Conservation (phyloP, 2,888 invertebrate genomes). For the Ganaspis brasiliensis region DNA sequence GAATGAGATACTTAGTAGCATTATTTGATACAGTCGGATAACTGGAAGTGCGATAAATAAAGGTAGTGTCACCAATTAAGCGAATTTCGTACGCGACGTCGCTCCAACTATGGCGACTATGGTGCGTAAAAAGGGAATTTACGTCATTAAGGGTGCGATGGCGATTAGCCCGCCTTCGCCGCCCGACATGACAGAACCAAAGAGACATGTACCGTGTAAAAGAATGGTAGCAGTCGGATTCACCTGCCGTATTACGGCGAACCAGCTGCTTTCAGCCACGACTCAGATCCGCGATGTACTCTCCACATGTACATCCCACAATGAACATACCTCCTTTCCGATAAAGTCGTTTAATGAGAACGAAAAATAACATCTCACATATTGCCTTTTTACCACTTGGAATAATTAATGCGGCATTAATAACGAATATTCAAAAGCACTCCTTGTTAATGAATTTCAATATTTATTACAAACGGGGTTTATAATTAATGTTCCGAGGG, state of each 20-base stretch:
- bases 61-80: conserved; percentile 75
- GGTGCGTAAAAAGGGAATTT: conserved; percentile 62
- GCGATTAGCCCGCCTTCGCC: conserved; percentile 72
- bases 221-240: conserved; percentile 69
- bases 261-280: conserved; percentile 54
- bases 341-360: conserved; percentile 38
- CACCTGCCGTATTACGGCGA: conserved; percentile 70
- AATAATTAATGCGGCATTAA: background rate
- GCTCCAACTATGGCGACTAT: conserved; percentile 48
- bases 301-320: conserved; percentile 22
- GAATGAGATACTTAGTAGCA: conserved; percentile 20
- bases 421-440: background rate
- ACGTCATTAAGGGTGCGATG: conserved; percentile 76
- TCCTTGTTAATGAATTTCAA: background rate
- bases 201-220: conserved; percentile 54
- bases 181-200: conserved; percentile 55
- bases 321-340: conserved; percentile 27
- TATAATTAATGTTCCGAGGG: too few relatives aligned
- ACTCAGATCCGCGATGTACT: conserved; percentile 28
- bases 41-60: conserved; percentile 69
- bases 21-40: conserved; percentile 48
- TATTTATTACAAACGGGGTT: background rate
- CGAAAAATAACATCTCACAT: conserved; percentile 26
- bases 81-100: conserved; percentile 67
- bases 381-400: background rate